Evolutionary conservation across 1,140 invertebrate species (phyloP), one percentile per base, ranked within the genome.

Genomic region (Magallana gigas): DNA sequence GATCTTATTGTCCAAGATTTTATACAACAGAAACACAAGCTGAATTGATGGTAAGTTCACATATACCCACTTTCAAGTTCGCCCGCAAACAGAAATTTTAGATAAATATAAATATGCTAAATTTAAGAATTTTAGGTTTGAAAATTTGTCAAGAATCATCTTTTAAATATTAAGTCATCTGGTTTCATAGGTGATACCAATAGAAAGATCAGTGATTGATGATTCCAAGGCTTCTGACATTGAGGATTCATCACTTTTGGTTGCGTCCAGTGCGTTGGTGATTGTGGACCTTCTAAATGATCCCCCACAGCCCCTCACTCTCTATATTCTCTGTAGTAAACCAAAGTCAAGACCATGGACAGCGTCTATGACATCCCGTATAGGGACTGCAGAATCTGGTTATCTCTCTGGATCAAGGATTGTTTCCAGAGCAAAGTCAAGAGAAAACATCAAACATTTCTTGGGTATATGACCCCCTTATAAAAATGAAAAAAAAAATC

Each of bases 341-440:
- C 83, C 83, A 0, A 84, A 84, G 36, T 84, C 83, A 9, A 84
- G 83, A 29, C 83, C 83, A 62, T 84, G 83, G 83, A 84, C 83
- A 23, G 83, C 83, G 6, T 58, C 48, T 8, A 84, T 84, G 83
- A 60, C 83, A 14, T 84, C 83, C 59, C n/a, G 83, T 8, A 36
- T 84, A 18, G 57, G 83, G 29, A 84, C 83, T 18, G 36, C 80
- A 56, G 81, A 82, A 57, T 82, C 81, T 6, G 81, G 81, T 12
- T 82, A 57, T 82, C 18, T 71, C 11, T 82, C 81, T 56, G 29
- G 57, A 5, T 84, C 83, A 23, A 36, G 83, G 7, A 84, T 84
- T 23, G 57, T 58, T 36, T 84, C 83, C 12, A 84, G 83, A 29
- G 83, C 83, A 8, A 84, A 84, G 16, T 84, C 83, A 8, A 59